These are phyloP conservation scores for Lamellibrachia satsuma DNA, from an alignment of 2,888 invertebrate genomes.

Conservation along the genomic window DNA sequence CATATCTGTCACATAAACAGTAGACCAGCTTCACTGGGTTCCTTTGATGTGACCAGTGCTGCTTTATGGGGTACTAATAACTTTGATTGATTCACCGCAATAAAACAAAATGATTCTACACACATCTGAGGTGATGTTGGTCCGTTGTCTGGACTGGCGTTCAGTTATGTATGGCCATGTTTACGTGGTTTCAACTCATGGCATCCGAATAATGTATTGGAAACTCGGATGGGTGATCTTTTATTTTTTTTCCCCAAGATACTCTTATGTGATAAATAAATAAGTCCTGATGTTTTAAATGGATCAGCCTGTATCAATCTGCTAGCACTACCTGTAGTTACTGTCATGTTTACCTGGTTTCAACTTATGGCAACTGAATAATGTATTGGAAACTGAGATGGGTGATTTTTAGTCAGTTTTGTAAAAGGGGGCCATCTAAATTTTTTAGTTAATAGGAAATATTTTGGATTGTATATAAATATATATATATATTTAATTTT, in stretches of 20 bases:
- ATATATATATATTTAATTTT: too few relatives aligned
- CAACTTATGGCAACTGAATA: background rate
- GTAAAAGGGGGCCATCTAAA: background rate
- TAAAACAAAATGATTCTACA: background rate
- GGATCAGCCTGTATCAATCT: too few relatives aligned
- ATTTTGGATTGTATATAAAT: too few relatives aligned
- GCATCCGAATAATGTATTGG: background rate
- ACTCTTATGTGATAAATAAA: too few relatives aligned
- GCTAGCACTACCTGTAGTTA: too few relatives aligned
- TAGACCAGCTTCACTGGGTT: background rate
- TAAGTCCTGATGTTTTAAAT: too few relatives aligned
- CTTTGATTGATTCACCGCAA: background rate
- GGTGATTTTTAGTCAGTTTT: background rate
- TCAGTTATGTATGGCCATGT: background rate
- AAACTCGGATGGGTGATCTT: background rate
- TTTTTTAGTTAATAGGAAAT: too few relatives aligned
- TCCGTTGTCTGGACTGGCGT: background rate
- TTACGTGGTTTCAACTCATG: background rate
- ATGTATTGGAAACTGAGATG: background rate
- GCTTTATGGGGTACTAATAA: background rate
- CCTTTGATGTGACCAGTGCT: background rate
- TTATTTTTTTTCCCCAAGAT: too few relatives aligned
- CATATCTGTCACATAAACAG: background rate
- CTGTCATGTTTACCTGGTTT: background rate
- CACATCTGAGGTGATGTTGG: background rate